Conservation (phyloP, 2,113 vertebrate genomes). For the Mohoua ochrocephala region DNA sequence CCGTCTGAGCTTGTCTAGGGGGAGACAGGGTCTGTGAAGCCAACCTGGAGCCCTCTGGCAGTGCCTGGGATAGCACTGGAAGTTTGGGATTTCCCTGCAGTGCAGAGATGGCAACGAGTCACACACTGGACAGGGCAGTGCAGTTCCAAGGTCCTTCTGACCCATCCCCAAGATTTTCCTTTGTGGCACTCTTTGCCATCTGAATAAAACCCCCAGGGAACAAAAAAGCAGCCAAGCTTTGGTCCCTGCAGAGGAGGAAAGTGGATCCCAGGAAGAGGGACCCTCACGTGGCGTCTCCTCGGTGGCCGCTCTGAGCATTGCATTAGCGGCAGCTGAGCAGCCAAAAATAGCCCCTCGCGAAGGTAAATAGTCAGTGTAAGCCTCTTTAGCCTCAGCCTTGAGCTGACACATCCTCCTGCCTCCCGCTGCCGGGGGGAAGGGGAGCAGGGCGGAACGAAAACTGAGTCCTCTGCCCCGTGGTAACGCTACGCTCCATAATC, state of each 20-base stretch:
- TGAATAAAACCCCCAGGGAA: not conserved
- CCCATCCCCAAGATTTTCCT: not conserved
- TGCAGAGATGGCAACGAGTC: not conserved
- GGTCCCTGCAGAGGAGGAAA: not conserved
- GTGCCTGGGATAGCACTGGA: not conserved
- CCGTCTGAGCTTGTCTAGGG: not conserved
- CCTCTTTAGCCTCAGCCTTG: not conserved
- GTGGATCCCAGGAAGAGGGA: not conserved
- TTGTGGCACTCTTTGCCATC: not conserved
- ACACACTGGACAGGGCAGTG: not conserved
- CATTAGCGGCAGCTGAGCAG: not conserved
- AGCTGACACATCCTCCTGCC: not conserved
- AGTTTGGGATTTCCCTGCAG: not conserved
- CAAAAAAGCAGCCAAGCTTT: not conserved
- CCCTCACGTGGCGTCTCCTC: not conserved
- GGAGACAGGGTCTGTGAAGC: fast-evolving
- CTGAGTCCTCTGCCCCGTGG: fast-evolving
- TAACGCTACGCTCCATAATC: fast-evolving
- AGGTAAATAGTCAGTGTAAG: conserved; percentile 9
- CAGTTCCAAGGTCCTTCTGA: not conserved
- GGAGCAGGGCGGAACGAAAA: not conserved
- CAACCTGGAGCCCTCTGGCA: not conserved
- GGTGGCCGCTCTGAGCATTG: not conserved
- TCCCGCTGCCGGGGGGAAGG: not conserved
- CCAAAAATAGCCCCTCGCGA: not conserved